Conservation (phyloP, 2,113 vertebrate species). For the Misgurnus mizolepis region DNA sequence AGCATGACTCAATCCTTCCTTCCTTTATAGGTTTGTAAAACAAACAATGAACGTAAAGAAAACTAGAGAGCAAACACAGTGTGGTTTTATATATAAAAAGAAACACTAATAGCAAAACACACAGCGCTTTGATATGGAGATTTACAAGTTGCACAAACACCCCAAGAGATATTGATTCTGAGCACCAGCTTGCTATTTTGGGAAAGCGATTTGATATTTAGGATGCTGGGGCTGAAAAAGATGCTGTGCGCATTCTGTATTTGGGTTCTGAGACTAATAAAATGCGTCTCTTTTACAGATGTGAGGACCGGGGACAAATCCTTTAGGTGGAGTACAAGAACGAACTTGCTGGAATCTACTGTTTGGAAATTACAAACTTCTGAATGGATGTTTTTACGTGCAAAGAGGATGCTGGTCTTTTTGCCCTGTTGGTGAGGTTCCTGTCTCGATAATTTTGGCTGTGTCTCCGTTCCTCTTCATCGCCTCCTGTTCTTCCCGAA, state of each 20-base stretch:
- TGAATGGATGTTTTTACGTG: slow-evolving; percentile 43
- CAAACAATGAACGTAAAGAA: slow-evolving; percentile 54
- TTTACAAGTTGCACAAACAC: slow-evolving; percentile 59
- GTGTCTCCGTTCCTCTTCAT: slow-evolving; percentile 3
- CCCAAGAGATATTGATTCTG: slow-evolving; percentile 66
- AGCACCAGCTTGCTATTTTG: slow-evolving; percentile 46
- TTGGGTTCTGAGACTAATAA: slow-evolving; percentile 17
- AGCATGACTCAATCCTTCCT: slow-evolving; percentile 56
- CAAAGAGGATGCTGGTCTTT: slow-evolving; percentile 58
- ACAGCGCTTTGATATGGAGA: slow-evolving; percentile 72
- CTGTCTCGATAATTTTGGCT: slow-evolving; percentile 19
- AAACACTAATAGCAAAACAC: slow-evolving; percentile 62
- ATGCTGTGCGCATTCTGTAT: slow-evolving; percentile 4
- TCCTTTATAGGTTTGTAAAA: slow-evolving; percentile 39
- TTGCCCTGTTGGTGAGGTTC: slow-evolving; percentile 60
- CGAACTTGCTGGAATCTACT: slow-evolving; percentile 53
- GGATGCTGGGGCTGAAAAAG: slow-evolving; percentile 30
- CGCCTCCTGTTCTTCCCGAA: slow-evolving; percentile 58
- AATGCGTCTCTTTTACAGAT: slow-evolving; percentile 73
- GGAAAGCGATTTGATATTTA: slow-evolving; percentile 51
- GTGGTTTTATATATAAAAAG: slow-evolving; percentile 47
- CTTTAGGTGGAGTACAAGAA: neutral
- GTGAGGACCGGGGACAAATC: slow-evolving; percentile 57
- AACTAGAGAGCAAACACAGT: slow-evolving; percentile 54
- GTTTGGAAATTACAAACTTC: slow-evolving; percentile 46